Base-by-base conservation (phyloP, 1,140 invertebrate species). In the Papilio glaucus region DNA sequence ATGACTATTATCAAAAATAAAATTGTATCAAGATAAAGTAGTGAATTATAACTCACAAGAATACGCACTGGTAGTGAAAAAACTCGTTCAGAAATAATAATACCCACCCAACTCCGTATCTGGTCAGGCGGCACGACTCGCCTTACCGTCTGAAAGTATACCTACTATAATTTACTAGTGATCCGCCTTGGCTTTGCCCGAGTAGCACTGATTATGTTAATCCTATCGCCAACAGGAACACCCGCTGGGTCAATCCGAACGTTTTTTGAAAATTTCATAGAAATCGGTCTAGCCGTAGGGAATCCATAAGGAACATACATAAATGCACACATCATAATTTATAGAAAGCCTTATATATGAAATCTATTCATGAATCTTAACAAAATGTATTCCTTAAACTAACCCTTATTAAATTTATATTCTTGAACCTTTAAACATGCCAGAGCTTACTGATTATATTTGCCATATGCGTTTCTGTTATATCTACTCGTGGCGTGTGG, bases 11-110 rank as follows among this genome's bases (percentile, higher is more conserved):
- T 42, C 49, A 42, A 62, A 21, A 41, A 67, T 62, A 63, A 61
- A 68, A 68, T 60, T 68, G 13, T 18, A 49, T 49, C 15, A 21
- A 49, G 45, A 49, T 49, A 49, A 49, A n/a, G n/a, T n/a, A 49
- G 45, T 21, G 45, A 21, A 15, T 49, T 49, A 21, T 49, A 21
- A 49, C 21, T 49, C 45, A 49, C 45, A 49, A 21, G 45, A 18
- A 49, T 49, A 21, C 45, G 45, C 45, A 49, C 18, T 49, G 15
- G 42, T 49, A 21, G 45, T 2, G 9, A 21, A 49, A 39, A 49
- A 49, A 49, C 45, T 49, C 45, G 45, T 49, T 49, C 45, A 49
- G 3, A 49, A 49, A 49, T n/a, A 49, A 49, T 15, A 49, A 49
- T 49, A 49, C 21, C 18, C 15, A 49, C n/a, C n/a, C 18, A 49